Base-by-base conservation (phyloP, 2,888 invertebrate species). In the Athripsodes cinereus region DNA sequence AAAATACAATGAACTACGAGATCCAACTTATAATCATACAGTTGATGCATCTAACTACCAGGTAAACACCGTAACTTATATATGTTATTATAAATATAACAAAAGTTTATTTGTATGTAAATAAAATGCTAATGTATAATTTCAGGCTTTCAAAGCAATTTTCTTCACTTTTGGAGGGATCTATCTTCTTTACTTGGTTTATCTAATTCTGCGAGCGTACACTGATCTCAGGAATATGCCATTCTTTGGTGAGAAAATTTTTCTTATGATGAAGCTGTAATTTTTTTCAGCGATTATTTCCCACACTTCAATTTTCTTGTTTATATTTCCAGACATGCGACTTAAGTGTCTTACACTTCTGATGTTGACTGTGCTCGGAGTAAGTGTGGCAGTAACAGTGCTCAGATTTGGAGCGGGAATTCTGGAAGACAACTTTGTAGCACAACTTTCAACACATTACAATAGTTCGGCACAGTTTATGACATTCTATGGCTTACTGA, bases 181-280 rank as follows among this genome's bases (percentile, higher is more conserved):
- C 66, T 97, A 97, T 73, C 79, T 96, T 65, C 76, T 92, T 47
- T 96, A 96, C 76, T 79, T 97, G 67, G 71, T 87, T 21, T 82
- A 92, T 67, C 78, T 97, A 63, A 85, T 96, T 66, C 75, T 96
- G 59, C 85, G 89, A 70, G 94, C 97, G 20, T 97, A 96, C 73
- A 93, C 90, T 62, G 97, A 98, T 75, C 79, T 98, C 53, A 82
- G 96, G 68, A 90, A 92, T 40, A 96, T 98, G 96, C 96, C 97
- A 62, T 97, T 91, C 77, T 97, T 98, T 75, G 96, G 96, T 96
- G 34, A 58, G 26, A 11, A 26, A 26, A 26, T n/a, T n/a, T n/a
- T n/a, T n/a, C n/a, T n/a, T n/a, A n/a, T n/a, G n/a, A n/a, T n/a
- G n/a, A n/a, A n/a, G n/a, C n/a, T n/a, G n/a, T n/a, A n/a, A n/a